Evolutionary conservation across 2,888 invertebrate species (phyloP), one percentile per base, ranked within the genome.

Genomic region (Cyaniris semiargus): DNA sequence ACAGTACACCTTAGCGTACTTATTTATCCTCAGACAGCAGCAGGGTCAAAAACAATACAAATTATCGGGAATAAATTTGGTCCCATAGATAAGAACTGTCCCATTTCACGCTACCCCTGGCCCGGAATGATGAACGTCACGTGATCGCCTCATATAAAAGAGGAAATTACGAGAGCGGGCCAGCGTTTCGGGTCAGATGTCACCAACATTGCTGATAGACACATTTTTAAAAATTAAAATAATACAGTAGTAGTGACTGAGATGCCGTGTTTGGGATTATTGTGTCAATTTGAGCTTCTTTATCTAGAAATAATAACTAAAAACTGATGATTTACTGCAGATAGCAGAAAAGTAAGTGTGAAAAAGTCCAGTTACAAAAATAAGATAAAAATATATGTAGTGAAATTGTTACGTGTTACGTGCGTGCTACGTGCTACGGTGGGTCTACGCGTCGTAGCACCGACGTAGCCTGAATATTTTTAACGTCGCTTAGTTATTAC

Each of bases 81-180:
- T 66, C 66, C 6, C 66, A 31, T 66, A 66, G 66, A 66, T 31
- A 66, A 66, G 18, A 66, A 27, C 27, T 15, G 27, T 66, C 27
- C 66, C 27, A 23, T 66, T 66, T 66, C 27, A 15, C 15, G 60
- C 58, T 58, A 58, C 58, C 21, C 58, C 8, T 21, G 21, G 58
- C 58, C 58, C 5, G 60, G 23, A 1, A 27, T 66, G 31, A 66
- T 66, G 66, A 10, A 60, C 80, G 80, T 79, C 80, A 80, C 81
- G 80, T 79, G 81, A 80, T 80, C 78, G 72, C 77, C 79, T 78
- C 79, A 79, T 78, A 83, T 82, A 83, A 85, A 86, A 80, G 84
- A 86, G 87, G 85, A 88, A 88, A 88, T 89, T 85, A 84, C 85
- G 82, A 84, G 82, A 82, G 82, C 82, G 82, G 83, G 83, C 79